Base-by-base conservation (phyloP, 2,797 vertebrate genomes). In the Pteropus rufus region DNA sequence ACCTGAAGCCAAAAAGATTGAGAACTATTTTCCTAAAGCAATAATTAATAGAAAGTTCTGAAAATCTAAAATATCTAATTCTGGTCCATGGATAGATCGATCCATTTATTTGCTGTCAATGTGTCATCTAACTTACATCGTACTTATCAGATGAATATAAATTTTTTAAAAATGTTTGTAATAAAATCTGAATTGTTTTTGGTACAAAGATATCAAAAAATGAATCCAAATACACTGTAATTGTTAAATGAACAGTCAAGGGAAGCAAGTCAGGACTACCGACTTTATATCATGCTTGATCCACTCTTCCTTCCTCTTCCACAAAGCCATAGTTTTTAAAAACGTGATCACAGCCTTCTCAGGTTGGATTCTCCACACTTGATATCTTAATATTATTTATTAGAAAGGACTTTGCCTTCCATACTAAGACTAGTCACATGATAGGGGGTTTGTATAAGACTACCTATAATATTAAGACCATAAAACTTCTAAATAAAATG, bases 61-160 rank as follows among this genome's bases (percentile, higher is more conserved):
- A 93, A 96, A 95, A 94, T 60, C 23, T 41, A 92, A 93, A 80
- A 77, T 80, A 65, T 39, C 70, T 31, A 70, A 8, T 73, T 94
- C n/a, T 10, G 36, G 19, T 49, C 44, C 15, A 91, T 10, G 58
- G 39, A 60, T 29, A 67, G 52, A 70, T 29, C 15, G 60, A 77
- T 65, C 34, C 10, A 41, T 24, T 60, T 58, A 16, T 77, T 91
- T 92, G 39, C 26, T 64, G 11, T 56, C 56, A 62, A 39, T 36
- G 26, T 72, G 54, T 29, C 76, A 62, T 14, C 49, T 89, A 56
- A 52, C 41, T 73, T 81, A 65, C 2, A 94, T 31, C 54, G 62
- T 26, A 15, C 41, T 21, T 89, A 24, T 29, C 1, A 62, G n/a
- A 92, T 67, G 60, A 93, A 73, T 56, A 88, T 4, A 24, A 49